Conservation (phyloP, 2,888 invertebrate genomes). For the Melanchra persicariae region DNA sequence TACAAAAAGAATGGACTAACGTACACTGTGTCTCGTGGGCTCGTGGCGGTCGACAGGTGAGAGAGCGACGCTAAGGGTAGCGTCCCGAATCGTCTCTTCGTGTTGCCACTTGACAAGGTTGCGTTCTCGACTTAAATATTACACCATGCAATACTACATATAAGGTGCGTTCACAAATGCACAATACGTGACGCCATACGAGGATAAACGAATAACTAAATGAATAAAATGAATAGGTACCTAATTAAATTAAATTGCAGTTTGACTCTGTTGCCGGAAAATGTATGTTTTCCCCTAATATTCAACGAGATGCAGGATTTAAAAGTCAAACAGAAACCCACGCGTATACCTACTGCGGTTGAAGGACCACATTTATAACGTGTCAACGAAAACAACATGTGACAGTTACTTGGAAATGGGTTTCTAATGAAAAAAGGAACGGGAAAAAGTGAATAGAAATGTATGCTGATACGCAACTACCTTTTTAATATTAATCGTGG, state of each 20-base stretch:
- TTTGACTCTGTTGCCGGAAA: background rate
- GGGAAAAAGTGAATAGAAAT: slow-evolving; percentile 48
- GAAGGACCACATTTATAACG: background rate
- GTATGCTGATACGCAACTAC: slow-evolving; percentile 33
- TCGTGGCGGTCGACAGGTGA: too few relatives aligned
- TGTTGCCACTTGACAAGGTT: too few relatives aligned
- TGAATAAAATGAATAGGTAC: background rate
- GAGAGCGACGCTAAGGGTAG: too few relatives aligned
- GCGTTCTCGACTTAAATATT: too few relatives aligned
- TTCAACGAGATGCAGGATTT: slow-evolving; percentile 10
- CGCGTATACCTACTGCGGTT: background rate
- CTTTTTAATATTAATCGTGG: slow-evolving; percentile 31
- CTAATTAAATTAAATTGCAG: background rate
- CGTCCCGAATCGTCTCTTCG: too few relatives aligned
- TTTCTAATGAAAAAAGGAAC: slow-evolving; percentile 33
- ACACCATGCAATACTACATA: too few relatives aligned
- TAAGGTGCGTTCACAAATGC: too few relatives aligned
- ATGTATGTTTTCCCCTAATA: background rate
- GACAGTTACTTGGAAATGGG: slow-evolving; percentile 18
- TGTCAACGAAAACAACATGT: slow-evolving; percentile 21
- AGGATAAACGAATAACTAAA: too few relatives aligned
- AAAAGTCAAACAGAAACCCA: slow-evolving; percentile 24
- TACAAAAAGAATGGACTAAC: too few relatives aligned
- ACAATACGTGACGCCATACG: too few relatives aligned
- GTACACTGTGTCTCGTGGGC: too few relatives aligned